Evolutionary conservation across 2,888 invertebrate species (phyloP), one percentile per base, ranked within the genome.

Genomic region (Tipula helvola): DNA sequence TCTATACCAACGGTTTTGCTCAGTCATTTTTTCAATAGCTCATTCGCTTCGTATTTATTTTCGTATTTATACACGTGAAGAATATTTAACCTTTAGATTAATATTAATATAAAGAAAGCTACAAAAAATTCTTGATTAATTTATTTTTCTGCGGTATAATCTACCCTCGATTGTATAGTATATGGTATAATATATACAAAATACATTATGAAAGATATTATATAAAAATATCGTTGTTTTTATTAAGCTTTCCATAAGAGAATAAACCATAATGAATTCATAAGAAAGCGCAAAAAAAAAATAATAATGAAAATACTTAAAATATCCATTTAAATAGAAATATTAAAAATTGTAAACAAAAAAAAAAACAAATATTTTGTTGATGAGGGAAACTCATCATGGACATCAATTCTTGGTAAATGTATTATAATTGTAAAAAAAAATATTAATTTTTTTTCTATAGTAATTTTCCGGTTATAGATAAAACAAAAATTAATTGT

Each of bases 311-410:
- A 71, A 71, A 71, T 71, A 28, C 71, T 71, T 71, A 71, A 71
- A 71, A 71, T 71, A 71, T 71, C 71, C 71, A 71, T 71, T 71
- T 71, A 71, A 71, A 71, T 71, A 71, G 71, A 71, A 71, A 71
- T 71, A 71, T 71, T 71, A 71, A 71, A 52, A 52, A 52, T n/a
- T 52, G 0, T 52, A 52, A 3, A 52, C 7, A 52, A 52, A 71
- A 71, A 52, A 52, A 71, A 71, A 28, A 28, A 52, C 28, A 28
- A 52, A 52, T 2, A 12, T 44, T 52, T 5, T 71, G 71, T 71
- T 71, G 71, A 71, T 71, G 71, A 71, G 71, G 71, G 71, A 71
- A 71, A 52, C n/a, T 16, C 52, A 52, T 52, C 52, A 16, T n/a
- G 52, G 52, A 16, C 16, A 52, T 16, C 52, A 3, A 52, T 52